These are phyloP conservation scores for Orestias chungarensis DNA, from an alignment of 2,797 vertebrate species.

Conservation along the genomic window DNA sequence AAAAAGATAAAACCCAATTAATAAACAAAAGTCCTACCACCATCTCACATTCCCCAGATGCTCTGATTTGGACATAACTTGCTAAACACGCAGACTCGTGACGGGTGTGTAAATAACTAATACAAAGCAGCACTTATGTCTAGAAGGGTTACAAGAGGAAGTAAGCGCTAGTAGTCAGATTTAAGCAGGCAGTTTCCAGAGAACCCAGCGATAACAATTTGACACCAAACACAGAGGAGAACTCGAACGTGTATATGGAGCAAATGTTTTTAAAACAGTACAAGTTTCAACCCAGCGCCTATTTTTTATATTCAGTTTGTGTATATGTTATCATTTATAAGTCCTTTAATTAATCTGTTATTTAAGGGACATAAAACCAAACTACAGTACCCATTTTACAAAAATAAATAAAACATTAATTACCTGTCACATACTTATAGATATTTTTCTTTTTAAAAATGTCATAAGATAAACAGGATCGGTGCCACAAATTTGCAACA, in stretches of 20 bases:
- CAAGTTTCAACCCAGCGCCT: background rate
- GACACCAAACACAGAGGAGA: background rate
- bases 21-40: background rate
- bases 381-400: too few relatives aligned
- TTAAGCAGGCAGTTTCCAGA: background rate
- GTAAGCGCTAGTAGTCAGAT: background rate
- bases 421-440: too few relatives aligned
- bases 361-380: too few relatives aligned
- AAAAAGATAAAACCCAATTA: background rate
- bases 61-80: background rate
- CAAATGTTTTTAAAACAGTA: background rate
- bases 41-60: background rate
- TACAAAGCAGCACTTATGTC: background rate
- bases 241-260: background rate
- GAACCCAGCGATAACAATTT: background rate
- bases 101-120: background rate
- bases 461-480: background rate
- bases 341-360: too few relatives aligned
- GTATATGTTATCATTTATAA: too few relatives aligned
- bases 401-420: too few relatives aligned
- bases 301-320: too few relatives aligned
- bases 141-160: background rate
- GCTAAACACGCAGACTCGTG: background rate
- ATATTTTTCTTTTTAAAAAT: slow-evolving; percentile 21
- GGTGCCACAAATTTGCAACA: background rate